Base-by-base conservation (phyloP, 1,140 invertebrate genomes). In the Aradophagus sp. region DNA sequence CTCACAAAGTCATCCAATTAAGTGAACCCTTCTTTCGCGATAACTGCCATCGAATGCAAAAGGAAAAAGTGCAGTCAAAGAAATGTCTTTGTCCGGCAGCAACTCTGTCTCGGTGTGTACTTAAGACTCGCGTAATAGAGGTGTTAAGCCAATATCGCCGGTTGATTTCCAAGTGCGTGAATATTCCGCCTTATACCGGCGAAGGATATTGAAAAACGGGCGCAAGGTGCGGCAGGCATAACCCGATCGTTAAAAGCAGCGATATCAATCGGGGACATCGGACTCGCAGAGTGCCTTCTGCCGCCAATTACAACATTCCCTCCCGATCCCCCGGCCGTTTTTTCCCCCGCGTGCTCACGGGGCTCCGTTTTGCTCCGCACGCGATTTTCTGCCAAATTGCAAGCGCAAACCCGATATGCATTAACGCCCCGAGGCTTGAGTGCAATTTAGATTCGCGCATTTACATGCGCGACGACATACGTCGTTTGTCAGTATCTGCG, bases 241-340 rank as follows among this genome's bases (percentile, higher is more conserved):
- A 73, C 36, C 71, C 62, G 77, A 78, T 78, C 72, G 67, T 79
- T 79, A 79, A 77, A 74, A 63, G 63, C 44, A 73, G 38, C 70
- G 77, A 69, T 81, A 83, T 83, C 78, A 77, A 78, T 76, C 71
- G 73, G 73, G 73, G 72, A 80, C 79, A 79, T 81, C 79, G 66
- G 58, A 41, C 67, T 69, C 74, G 41, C 41, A 61, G 56, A 74
- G 66, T 69, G 75, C 75, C 78, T 77, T 76, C 74, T 77, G 74
- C 75, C 56, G 61, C 71, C 78, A 81, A 81, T 81, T 83, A 81
- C 77, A 78, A 79, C 73, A 79, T 79, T 81, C 74, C 73, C 69
- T 56, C 48, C 55, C 48, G 62, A 36, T 52, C 32, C 29, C 65
- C 29, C 63, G 8, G 17, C 17, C 35, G 31, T 34, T 48, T 41